Conservation (phyloP, 2,888 invertebrate genomes). For the Strigamia transsilvanica region DNA sequence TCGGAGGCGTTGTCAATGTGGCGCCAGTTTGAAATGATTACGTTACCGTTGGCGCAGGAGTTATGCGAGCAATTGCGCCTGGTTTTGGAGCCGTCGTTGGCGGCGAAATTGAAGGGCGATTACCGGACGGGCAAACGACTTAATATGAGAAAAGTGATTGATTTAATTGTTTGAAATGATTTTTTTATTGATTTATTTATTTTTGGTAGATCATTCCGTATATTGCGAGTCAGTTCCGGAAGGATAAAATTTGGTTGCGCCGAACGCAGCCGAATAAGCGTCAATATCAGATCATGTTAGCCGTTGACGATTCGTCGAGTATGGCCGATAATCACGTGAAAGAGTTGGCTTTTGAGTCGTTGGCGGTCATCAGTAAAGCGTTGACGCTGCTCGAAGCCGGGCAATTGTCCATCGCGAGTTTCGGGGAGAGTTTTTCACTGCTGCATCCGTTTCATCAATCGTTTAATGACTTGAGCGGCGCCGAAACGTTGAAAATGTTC, state of each 20-base stretch:
- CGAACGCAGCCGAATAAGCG: conserved; percentile 94
- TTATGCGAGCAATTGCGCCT: conserved; percentile 92
- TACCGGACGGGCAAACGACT: conserved; percentile 95
- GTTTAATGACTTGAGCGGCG: conserved; percentile 86
- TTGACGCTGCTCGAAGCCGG: conserved; percentile 93
- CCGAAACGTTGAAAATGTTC: conserved; percentile 68
- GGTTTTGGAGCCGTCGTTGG: conserved; percentile 93
- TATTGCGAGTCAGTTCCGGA: conserved; percentile 97
- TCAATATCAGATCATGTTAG: conserved; percentile 94
- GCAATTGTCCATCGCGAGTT: conserved; percentile 88
- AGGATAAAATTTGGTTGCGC: conserved; percentile 98
- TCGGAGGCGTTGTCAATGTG: conserved; percentile 60
- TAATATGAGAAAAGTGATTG: conserved; percentile 87
- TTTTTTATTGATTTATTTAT: conserved; percentile 22
- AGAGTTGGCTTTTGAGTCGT: conserved; percentile 91
- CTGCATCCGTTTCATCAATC: conserved; percentile 87
- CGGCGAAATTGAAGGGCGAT: conserved; percentile 91
- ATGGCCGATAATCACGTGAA: conserved; percentile 69
- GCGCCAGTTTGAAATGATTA: conserved; percentile 64
- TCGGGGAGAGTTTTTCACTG: conserved; percentile 84
- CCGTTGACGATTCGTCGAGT: conserved; percentile 91
- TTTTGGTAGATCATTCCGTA: conserved; percentile 84
- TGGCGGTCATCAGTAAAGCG: conserved; percentile 88
- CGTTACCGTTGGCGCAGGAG: conserved; percentile 74
- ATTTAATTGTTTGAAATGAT: conserved; percentile 17